Evolutionary conservation across 2,888 invertebrate species (phyloP), one percentile per base, ranked within the genome.

Genomic region (Thera obeliscata): DNA sequence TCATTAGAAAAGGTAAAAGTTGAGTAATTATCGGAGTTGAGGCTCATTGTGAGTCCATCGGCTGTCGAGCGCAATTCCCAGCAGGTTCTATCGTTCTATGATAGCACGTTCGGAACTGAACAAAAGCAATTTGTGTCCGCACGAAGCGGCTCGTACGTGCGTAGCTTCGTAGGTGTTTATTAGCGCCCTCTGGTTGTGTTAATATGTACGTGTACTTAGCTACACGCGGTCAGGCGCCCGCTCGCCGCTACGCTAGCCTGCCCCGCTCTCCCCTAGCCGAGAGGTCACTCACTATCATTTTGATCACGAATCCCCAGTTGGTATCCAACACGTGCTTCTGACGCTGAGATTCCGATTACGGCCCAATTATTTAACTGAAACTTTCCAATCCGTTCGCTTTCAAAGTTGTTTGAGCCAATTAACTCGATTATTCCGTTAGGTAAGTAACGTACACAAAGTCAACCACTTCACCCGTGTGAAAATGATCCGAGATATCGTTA

Each of bases 71-170:
- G 78, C 77, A 77, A 79, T 81, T 87, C 84, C 85, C 83, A 83
- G 79, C 79, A 74, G 81, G 81, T 78, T 77, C 62, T 60, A 63
- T 63, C 59, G 79, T 78, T 78, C 46, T 57, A 63, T 54, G 63
- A 85, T 81, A 83, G 83, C 89, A 88, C 90, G 89, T 90, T 82
- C 85, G 82, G 77, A 81, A 80, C 75, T 83, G 89, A 90, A 92
- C 93, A 91, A 93, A 93, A 89, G 90, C 91, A 91, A 93, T 92
- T 91, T 92, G 89, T 91, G 92, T 90, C 86, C 85, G 89, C 86
- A 87, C 90, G 89, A 83, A 62, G 66, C 48, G 57, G 66, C 50
- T 82, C 78, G 90, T 89, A 91, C 91, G 92, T 92, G 92, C 87
- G 87, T 85, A 76, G 90, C 85, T 78, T 90, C 81, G 82, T 87